Evolutionary conservation across 2,888 invertebrate genomes (phyloP), one percentile per base, ranked within the genome.

Genomic region (Phymatocera aterrima): DNA sequence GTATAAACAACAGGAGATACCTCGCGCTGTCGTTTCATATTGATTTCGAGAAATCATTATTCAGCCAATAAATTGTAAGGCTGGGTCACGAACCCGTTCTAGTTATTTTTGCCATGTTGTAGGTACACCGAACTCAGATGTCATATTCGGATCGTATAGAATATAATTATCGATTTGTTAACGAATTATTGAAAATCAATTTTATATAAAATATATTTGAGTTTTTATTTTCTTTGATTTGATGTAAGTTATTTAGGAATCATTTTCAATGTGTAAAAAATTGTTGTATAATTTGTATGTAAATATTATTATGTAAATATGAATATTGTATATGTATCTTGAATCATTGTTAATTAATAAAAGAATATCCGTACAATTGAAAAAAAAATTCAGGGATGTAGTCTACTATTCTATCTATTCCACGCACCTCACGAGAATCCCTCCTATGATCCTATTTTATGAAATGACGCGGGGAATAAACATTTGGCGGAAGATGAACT

Each of bases 271-370:
- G 80, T 81, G 81, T 84, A 83, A 81, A 82, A 82, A 81, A 82
- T 81, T 82, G 86, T 84, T 87, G 83, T 83, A 86, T 83, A 82
- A 80, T 80, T 81, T 54, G 40, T 40, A 40, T 75, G 75, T 75
- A 75, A 54, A 75, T 75, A 75, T 75, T 75, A 75, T 75, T 75
- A 75, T 75, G 75, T 75, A 75, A 75, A 75, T 84, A 90, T 89
- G 88, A 82, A 83, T 85, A 87, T 84, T 87, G 86, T 87, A 88
- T 87, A 86, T 88, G 86, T 83, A 72, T 78, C 78, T 80, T 81
- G 82, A 83, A 81, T 88, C 84, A 85, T 89, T 90, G 89, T 90
- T 90, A 89, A 88, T 84, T 82, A 90, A 89, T 88, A 89, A 89
- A 88, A 86, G 82, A 87, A 85, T 87, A 87, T 85, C 83, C 84